Conservation (phyloP, 2,888 invertebrate species). For the Alitta virens region DNA sequence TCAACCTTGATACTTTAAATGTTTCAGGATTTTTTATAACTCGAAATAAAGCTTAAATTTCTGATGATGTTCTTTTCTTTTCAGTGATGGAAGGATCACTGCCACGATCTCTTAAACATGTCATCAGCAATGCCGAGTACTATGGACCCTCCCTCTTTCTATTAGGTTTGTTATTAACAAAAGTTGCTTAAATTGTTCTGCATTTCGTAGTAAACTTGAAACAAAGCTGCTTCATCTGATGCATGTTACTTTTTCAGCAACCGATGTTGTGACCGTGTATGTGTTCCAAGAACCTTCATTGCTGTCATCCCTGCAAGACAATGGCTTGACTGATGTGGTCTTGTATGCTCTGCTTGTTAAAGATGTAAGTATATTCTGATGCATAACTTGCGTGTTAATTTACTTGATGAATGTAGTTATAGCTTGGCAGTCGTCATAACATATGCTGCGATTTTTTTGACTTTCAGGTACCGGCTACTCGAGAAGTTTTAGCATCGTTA, state of each 20-base stretch:
- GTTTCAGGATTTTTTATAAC: not conserved
- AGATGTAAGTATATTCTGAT: conserved; percentile 64
- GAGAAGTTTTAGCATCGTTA: conserved; percentile 71
- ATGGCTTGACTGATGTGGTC: conserved; percentile 81
- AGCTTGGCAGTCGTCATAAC: too few relatives aligned
- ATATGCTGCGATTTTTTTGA: too few relatives aligned
- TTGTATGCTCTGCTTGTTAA: conserved; percentile 78
- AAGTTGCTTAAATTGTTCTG: not conserved
- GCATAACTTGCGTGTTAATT: too few relatives aligned
- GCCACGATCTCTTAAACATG: conserved; percentile 73
- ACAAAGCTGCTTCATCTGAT: not conserved
- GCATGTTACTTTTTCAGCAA: conserved; percentile 49
- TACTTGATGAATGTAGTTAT: too few relatives aligned
- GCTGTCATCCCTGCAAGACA: conserved; percentile 79
- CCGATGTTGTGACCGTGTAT: conserved; percentile 83
- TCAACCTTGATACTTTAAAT: not conserved
- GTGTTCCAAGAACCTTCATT: conserved; percentile 75
- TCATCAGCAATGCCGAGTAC: conserved; percentile 85
- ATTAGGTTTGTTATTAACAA: conserved; percentile 62
- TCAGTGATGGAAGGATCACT: conserved; percentile 80
- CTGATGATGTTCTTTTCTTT: conserved; percentile 23
- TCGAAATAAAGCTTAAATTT: not conserved
- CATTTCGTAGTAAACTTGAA: not conserved
- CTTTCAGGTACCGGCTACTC: conserved; percentile 60
- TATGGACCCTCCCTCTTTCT: conserved; percentile 83